These are phyloP conservation scores for Frankliniella fusca DNA, from an alignment of 2,888 invertebrate species.

Conservation along the genomic window DNA sequence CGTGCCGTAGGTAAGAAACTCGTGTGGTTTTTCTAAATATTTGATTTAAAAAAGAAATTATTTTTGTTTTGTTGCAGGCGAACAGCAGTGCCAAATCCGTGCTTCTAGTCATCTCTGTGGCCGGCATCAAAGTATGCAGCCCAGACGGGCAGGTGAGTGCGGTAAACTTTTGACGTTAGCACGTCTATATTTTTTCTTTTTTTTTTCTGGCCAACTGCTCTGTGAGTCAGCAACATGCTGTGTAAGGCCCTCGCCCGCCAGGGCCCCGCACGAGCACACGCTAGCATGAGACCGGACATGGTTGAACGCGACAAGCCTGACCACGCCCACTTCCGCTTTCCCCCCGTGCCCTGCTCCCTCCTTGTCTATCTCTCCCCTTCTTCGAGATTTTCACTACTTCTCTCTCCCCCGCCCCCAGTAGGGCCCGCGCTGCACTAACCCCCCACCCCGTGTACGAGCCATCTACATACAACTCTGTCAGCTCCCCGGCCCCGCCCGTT, in stretches of 20 bases:
- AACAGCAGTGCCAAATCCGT: slow-evolving; percentile 60
- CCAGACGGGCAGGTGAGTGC: slow-evolving; percentile 71
- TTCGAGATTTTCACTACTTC: slow-evolving; percentile 34
- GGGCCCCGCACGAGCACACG: not conserved
- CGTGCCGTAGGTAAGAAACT: too few species aligned
- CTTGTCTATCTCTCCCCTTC: slow-evolving; percentile 33
- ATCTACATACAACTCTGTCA: slow-evolving; percentile 33
- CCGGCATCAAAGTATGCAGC: slow-evolving; percentile 79
- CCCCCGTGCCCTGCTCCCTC: slow-evolving; percentile 34
- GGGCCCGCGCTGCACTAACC: not conserved
- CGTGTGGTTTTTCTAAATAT: too few species aligned
- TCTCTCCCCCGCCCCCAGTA: too few species aligned
- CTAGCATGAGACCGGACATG: not conserved
- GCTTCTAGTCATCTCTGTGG: slow-evolving; percentile 67
- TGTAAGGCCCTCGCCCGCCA: too few species aligned
- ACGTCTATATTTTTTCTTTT: not conserved
- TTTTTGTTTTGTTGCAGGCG: slow-evolving; percentile 37
- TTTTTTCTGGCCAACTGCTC: not conserved
- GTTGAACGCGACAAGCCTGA: not conserved
- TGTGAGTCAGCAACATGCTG: not conserved
- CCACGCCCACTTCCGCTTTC: slow-evolving; percentile 31
- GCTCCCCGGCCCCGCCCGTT: slow-evolving; percentile 22
- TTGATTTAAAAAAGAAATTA: too few species aligned
- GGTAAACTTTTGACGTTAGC: not conserved
- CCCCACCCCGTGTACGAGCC: slow-evolving; percentile 17